These are phyloP conservation scores for Trimorus sp. DNA, from an alignment of 2,888 invertebrate genomes.

Conservation along the genomic window DNA sequence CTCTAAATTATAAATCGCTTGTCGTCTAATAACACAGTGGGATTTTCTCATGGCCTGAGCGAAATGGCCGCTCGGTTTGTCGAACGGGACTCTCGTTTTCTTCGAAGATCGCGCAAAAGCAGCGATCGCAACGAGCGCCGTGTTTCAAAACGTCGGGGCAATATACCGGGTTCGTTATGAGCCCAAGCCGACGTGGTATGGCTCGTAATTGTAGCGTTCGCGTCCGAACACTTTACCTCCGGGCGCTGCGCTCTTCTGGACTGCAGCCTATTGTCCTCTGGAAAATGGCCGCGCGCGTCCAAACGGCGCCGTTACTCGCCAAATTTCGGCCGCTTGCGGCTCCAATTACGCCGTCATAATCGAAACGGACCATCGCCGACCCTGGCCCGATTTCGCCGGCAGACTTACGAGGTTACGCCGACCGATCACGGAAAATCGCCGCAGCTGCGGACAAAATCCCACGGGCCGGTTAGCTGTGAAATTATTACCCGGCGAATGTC, in stretches of 20 bases:
- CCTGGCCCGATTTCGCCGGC: too few relatives aligned
- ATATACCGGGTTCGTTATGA: slow-evolving; percentile 81
- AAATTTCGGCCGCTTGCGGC: slow-evolving; percentile 13
- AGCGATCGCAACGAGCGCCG: slow-evolving; percentile 56
- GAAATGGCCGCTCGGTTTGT: slow-evolving; percentile 35
- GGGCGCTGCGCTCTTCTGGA: slow-evolving; percentile 72
- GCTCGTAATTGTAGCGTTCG: slow-evolving; percentile 80
- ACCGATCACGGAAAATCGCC: too few relatives aligned
- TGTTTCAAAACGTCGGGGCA: slow-evolving; percentile 75
- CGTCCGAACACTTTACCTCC: slow-evolving; percentile 75
- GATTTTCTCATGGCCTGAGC: slow-evolving; percentile 57
- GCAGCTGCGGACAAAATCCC: too few relatives aligned
- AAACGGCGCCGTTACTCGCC: slow-evolving; percentile 28
- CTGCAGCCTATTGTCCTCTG: slow-evolving; percentile 73
- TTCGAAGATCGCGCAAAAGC: slow-evolving; percentile 53
- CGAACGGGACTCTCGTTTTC: slow-evolving; percentile 60
- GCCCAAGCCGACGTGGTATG: slow-evolving; percentile 78
- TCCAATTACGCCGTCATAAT: too few relatives aligned
- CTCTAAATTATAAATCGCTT: slow-evolving; percentile 63
- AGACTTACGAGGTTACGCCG: too few relatives aligned
- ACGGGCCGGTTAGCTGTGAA: too few relatives aligned
- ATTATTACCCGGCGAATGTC: too few relatives aligned
- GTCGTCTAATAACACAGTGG: slow-evolving; percentile 63
- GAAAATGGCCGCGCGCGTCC: slow-evolving; percentile 50
- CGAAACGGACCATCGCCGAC: too few relatives aligned